Percentiles rank a stretch among this genome's conserved stretches.
Conservation (phyloP, 2,113 vertebrate species). For the Columba livia region DNA sequence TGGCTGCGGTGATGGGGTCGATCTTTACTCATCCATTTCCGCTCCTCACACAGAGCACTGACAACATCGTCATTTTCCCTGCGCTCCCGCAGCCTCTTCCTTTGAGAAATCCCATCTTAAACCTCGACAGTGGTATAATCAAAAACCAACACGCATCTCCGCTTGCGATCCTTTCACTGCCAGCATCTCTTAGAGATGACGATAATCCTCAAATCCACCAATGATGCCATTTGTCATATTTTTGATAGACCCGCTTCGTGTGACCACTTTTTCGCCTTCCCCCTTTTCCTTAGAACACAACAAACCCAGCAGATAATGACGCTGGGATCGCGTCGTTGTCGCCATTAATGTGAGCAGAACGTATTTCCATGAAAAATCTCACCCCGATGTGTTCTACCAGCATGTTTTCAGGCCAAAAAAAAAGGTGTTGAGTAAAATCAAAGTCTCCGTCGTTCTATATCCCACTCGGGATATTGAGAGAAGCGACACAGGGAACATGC, state of each 20-base stretch:
- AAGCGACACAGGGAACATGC: fast-evolving
- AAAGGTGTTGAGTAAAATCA: background rate
- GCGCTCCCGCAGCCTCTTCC: background rate
- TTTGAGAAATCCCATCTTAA: background rate
- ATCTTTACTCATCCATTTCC: background rate
- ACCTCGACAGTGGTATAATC: no score
- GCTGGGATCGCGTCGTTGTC: background rate
- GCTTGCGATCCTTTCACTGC: background rate
- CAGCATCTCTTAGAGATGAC: fast-evolving
- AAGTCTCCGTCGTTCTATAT: background rate
- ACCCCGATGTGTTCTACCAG: background rate
- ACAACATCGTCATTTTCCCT: background rate
- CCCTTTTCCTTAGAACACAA: background rate
- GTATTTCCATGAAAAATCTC: background rate
- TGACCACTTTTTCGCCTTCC: background rate
- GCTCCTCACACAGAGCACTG: background rate
- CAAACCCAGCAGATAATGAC: background rate
- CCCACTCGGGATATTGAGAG: background rate
- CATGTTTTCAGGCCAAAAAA: background rate
- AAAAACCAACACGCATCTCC: background rate
- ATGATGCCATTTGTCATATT: background rate
- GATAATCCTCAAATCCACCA: background rate
- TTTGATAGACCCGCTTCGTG: background rate
- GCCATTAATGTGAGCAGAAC: background rate
- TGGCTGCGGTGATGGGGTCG: no score